phyloP scores from a whole-genome alignment of 2,113 vertebrate genomes.

The Alosa alosa region DNA sequence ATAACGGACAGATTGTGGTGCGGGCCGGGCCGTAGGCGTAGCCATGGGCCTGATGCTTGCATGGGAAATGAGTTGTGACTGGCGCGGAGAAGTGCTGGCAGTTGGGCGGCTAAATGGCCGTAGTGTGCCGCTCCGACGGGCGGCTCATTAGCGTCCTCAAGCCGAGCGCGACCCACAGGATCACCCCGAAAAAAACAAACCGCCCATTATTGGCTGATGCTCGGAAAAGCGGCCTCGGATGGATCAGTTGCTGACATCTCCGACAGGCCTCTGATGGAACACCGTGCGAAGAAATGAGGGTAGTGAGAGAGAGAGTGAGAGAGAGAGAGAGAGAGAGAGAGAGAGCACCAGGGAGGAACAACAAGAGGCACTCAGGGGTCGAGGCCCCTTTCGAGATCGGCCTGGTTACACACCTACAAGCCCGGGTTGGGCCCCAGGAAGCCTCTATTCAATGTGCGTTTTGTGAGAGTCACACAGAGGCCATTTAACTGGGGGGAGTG shows the following conservation, averaged over 20 bases:
- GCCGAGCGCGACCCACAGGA: slow-evolving; percentile 22
- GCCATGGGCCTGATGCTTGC: slow-evolving; percentile 68
- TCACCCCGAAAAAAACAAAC: slow-evolving; percentile 65
- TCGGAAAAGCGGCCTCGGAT: slow-evolving; percentile 61
- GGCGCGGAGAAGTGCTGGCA: slow-evolving; percentile 71
- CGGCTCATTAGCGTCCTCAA: slow-evolving; percentile 71
- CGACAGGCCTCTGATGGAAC: slow-evolving; percentile 74
- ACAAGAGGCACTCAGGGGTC: slow-evolving; percentile 43
- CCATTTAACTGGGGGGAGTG: slow-evolving; percentile 28
- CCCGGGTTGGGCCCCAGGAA: not conserved
- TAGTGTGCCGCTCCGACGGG: slow-evolving; percentile 72
- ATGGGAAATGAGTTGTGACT: slow-evolving; percentile 84
- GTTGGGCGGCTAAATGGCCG: slow-evolving; percentile 71
- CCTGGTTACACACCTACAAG: slow-evolving; percentile 32
- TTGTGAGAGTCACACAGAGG: slow-evolving; percentile 29
- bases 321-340: not conserved
- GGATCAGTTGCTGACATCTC: slow-evolving; percentile 69
- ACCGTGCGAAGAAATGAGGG: slow-evolving; percentile 50
- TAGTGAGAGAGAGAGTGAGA: not conserved
- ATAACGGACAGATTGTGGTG: slow-evolving; percentile 73
- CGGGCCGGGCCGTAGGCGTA: slow-evolving; percentile 45
- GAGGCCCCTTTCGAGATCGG: slow-evolving; percentile 65
- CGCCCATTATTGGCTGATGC: slow-evolving; percentile 69
- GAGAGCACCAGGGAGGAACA: not conserved
- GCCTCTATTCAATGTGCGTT: slow-evolving; percentile 32